Evolutionary conservation across 35 echinoderm and acorn worm genomes (phyloP).

Genomic region (Heliocidaris tuberculata): DNA sequence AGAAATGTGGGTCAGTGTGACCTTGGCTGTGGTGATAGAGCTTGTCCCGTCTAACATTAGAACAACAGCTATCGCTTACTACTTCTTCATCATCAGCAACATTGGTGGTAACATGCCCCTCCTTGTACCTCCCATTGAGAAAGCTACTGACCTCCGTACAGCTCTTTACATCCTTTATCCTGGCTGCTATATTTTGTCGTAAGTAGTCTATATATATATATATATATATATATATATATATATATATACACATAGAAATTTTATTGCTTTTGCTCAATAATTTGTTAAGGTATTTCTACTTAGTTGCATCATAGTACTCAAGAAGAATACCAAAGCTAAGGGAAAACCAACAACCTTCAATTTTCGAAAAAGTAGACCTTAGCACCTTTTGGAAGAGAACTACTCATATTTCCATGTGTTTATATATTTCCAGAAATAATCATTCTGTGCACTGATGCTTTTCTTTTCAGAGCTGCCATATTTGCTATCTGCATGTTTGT

Average conservation of each 20-base stretch:
- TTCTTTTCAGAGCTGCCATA: conserved; percentile 48
- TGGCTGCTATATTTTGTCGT: conserved; percentile 76
- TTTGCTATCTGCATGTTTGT: conserved; percentile 60
- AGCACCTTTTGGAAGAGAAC: neutral
- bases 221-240: too few relatives aligned
- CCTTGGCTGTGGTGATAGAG: conserved; percentile 79
- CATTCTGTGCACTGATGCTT: neutral
- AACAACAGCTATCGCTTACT: conserved; percentile 74
- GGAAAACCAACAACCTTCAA: too few relatives aligned
- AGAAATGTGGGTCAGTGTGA: conserved; percentile 91
- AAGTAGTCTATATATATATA: conserved; percentile 53
- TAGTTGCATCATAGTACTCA: neutral
- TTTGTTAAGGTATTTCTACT: neutral
- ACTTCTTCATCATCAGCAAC: conserved; percentile 94
- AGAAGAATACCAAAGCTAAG: neutral
- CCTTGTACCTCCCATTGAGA: conserved; percentile 52
- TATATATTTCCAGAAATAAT: neutral
- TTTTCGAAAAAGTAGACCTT: neutral
- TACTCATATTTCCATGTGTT: neutral
- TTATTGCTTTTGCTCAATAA: too few relatives aligned
- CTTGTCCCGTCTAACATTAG: conserved; percentile 68
- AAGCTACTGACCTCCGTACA: conserved; percentile 24
- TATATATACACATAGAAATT: too few relatives aligned
- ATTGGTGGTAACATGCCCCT: conserved; percentile 86
- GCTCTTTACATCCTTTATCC: conserved; percentile 80